Percentiles rank a stretch among this genome's conserved stretches.
Conservation (phyloP, 2,888 invertebrate genomes). For the Paralinhomoeus sp. region DNA sequence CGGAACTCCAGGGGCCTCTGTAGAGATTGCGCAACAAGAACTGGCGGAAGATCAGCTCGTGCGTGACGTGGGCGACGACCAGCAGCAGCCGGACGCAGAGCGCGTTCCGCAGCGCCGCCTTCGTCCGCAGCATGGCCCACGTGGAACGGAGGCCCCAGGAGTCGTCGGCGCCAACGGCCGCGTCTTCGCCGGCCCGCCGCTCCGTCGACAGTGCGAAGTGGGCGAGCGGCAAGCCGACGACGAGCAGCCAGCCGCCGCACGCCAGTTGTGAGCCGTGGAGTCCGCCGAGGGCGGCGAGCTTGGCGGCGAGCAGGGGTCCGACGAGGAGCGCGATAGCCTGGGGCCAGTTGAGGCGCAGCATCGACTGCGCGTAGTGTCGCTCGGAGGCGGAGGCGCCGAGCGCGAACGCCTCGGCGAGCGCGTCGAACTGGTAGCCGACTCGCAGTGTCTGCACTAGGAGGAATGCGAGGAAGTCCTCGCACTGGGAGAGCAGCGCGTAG, state of each 20-base stretch:
- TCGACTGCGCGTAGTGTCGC: conserved; percentile 18
- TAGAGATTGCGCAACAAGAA: conserved; percentile 22
- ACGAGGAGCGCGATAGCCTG: conserved; percentile 16
- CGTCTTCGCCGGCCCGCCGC: too few species aligned
- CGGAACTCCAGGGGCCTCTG: conserved; percentile 11
- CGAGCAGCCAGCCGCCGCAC: conserved; percentile 13
- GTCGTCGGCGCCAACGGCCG: too few species aligned
- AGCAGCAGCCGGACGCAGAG: conserved; percentile 14
- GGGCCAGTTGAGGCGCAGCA: conserved; percentile 20
- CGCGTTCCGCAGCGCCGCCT: conserved; percentile 12
- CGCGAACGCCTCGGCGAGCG: conserved; percentile 24
- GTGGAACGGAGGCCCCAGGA: too few species aligned
- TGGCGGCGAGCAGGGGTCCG: conserved; percentile 19
- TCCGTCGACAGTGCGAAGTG: too few species aligned
- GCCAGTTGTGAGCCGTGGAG: conserved; percentile 9
- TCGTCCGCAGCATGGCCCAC: neutral
- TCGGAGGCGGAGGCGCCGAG: conserved; percentile 24
- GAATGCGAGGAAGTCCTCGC: conserved; percentile 16
- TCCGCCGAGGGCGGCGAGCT: neutral
- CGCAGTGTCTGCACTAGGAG: conserved; percentile 18
- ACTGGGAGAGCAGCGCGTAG: conserved; percentile 19
- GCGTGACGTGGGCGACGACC: conserved; percentile 21
- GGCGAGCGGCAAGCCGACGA: too few species aligned
- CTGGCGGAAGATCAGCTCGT: conserved; percentile 23
- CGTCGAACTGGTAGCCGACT: conserved; percentile 22